phyloP scores from a whole-genome alignment of 2,113 vertebrate genomes.

The Perca schrenkii region DNA sequence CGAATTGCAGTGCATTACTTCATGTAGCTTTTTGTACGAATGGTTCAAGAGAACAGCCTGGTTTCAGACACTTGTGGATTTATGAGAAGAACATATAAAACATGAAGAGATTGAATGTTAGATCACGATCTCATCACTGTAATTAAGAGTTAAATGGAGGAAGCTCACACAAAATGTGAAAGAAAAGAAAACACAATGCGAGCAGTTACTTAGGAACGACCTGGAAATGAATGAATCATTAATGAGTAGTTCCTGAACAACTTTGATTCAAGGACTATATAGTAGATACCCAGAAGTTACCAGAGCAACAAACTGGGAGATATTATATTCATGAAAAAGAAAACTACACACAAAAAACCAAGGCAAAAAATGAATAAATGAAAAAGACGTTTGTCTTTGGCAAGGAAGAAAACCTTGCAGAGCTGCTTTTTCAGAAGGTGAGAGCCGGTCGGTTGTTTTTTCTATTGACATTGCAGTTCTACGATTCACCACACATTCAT shows the following conservation, averaged over 20 bases:
- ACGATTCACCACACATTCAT: too few relatives aligned
- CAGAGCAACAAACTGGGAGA: neutral
- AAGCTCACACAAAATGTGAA: too few relatives aligned
- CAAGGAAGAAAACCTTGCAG: neutral
- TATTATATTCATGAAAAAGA: neutral
- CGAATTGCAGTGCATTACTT: too few relatives aligned
- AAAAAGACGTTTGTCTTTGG: neutral
- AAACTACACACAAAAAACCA: neutral
- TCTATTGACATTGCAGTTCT: too few relatives aligned
- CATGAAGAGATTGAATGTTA: neutral
- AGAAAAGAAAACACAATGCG: too few relatives aligned
- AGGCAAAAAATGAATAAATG: neutral
- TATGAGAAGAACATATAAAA: neutral
- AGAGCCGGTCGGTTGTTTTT: neutral
- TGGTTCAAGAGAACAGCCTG: too few relatives aligned
- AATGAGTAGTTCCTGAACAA: neutral
- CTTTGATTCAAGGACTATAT: neutral
- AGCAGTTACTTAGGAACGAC: neutral
- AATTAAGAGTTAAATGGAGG: neutral
- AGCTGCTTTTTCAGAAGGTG: neutral
- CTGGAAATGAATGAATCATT: neutral
- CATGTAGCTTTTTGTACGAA: too few relatives aligned
- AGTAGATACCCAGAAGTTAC: neutral
- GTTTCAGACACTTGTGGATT: neutral
- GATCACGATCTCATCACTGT: neutral